Evolutionary conservation across 1,140 invertebrate genomes (phyloP), one percentile per base, ranked within the genome.

Genomic region (Psilanteris sp.): DNA sequence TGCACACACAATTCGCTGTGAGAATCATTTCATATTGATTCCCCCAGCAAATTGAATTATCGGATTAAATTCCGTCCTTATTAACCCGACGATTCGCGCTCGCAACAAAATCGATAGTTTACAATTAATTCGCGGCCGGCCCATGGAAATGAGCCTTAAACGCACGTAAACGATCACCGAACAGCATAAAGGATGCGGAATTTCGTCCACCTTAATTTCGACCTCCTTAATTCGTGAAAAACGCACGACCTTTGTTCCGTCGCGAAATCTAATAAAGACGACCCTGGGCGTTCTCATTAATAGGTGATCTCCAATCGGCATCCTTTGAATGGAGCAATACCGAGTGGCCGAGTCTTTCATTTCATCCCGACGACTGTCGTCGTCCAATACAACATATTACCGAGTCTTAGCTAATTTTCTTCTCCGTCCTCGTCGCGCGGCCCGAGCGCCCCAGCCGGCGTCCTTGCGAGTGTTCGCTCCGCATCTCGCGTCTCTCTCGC

Each of bases 351-450:
- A 43, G 66, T 70, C 66, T 78, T 75, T 78, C 76, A 71, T 78
- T 75, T 78, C 36, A 72, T 61, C 54, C 57, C 9, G 26, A 43
- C n/a, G 59, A 73, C 71, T 71, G 78, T 77, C 77, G 68, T 70
- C 61, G 76, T 74, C 74, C 79, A 79, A 77, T 80, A 79, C 79
- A 81, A 80, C 79, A 84, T 84, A 85, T 84, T 82, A 81, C 79
- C 52, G 36, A 71, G 75, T 80, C 77, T 81, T 81, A 77, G 81
- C 78, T 83, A 85, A 85, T 83, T 82, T 83, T 77, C 70, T 79
- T 59, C 41, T 59, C 43, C 55, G 34, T 79, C 68, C 37, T 59
- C 24, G 41, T 61, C 61, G 59, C 36, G 18, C 36, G 26, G 9
- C 18, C 6, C 6, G 18, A n/a, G 18, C 18, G 18, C 3, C 18